These are phyloP conservation scores for Antedon mediterranea DNA, from an alignment of 53 echinoderm and acorn worm genomes.

Conservation along the genomic window DNA sequence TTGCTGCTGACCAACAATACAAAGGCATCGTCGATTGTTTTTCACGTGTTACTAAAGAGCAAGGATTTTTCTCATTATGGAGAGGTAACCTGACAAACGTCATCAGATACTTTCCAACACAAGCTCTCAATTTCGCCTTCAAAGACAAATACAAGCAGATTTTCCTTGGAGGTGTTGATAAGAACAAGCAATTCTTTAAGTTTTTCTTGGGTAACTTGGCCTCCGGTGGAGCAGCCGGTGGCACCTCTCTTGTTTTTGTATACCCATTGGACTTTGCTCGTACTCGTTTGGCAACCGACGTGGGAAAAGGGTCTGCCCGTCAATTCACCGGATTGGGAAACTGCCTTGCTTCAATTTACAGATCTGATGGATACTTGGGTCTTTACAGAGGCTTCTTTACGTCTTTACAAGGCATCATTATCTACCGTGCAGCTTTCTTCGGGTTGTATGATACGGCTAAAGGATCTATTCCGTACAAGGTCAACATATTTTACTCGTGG, in stretches of 20 bases:
- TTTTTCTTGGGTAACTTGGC: conserved; percentile 89
- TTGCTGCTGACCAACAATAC: conserved; percentile 68
- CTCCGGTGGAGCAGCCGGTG: conserved; percentile 90
- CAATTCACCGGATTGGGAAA: conserved; percentile 72
- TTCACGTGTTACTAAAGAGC: conserved; percentile 60
- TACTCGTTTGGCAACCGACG: conserved; percentile 77
- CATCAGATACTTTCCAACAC: conserved; percentile 94
- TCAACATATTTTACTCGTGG: conserved; percentile 65
- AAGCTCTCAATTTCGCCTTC: conserved; percentile 16
- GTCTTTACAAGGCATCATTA: conserved; percentile 95
- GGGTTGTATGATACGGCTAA: conserved; percentile 83
- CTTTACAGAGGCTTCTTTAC: conserved; percentile 85
- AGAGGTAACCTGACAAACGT: conserved; percentile 84
- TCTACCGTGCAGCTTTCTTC: conserved; percentile 96
- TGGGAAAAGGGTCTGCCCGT: conserved; percentile 44
- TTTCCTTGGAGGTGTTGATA: conserved; percentile 79
- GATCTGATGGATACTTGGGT: conserved; percentile 56
- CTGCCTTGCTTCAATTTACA: conserved; percentile 22
- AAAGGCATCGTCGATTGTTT: conserved; percentile 93
- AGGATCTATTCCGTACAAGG: conserved; percentile 50
- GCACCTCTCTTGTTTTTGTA: conserved; percentile 82
- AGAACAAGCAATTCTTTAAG: conserved; percentile 66
- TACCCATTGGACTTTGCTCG: conserved; percentile 92
- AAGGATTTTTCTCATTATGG: conserved; percentile 72
- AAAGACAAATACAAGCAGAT: conserved; percentile 82